These are phyloP conservation scores for Tetrao urogallus DNA, from an alignment of 2,113 vertebrate genomes.

Conservation along the genomic window DNA sequence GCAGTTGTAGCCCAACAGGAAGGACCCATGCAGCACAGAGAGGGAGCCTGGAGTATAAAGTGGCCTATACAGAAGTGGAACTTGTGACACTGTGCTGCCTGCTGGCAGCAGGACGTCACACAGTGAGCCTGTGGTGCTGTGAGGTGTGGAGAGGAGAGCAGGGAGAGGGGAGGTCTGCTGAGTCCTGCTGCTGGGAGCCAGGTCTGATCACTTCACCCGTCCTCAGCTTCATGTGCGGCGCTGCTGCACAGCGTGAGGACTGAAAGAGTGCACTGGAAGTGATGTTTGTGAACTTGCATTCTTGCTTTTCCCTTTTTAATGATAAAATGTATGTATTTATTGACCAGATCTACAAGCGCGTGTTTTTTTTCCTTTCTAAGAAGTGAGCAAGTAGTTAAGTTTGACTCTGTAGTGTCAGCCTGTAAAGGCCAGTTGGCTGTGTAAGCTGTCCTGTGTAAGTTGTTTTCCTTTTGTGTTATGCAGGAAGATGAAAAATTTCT, in stretches of 20 bases:
- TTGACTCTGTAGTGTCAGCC: neutral
- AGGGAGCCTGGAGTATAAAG: too few relatives aligned
- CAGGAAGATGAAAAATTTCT: constrained; percentile 99
- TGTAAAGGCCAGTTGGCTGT: neutral
- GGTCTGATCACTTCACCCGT: neutral
- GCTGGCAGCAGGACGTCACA: too few relatives aligned
- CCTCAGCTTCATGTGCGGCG: neutral
- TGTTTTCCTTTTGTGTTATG: constrained; percentile 45
- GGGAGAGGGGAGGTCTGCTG: too few relatives aligned
- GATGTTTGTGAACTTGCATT: neutral
- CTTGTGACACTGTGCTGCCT: neutral
- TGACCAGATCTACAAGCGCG: neutral
- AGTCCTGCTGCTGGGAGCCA: rapidly evolving
- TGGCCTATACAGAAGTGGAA: too few relatives aligned
- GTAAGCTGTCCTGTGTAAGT: constrained; percentile 4
- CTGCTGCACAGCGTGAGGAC: neutral
- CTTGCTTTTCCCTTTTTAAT: neutral
- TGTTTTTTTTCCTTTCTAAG: neutral
- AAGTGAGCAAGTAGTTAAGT: neutral
- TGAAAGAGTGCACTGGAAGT: neutral
- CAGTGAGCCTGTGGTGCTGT: too few relatives aligned
- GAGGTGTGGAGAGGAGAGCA: too few relatives aligned
- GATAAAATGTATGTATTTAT: neutral
- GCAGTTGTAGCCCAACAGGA: too few relatives aligned
- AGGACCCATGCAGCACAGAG: rapidly evolving